Conservation (phyloP, 2,113 vertebrate genomes). For the Prunella fulvescens region DNA sequence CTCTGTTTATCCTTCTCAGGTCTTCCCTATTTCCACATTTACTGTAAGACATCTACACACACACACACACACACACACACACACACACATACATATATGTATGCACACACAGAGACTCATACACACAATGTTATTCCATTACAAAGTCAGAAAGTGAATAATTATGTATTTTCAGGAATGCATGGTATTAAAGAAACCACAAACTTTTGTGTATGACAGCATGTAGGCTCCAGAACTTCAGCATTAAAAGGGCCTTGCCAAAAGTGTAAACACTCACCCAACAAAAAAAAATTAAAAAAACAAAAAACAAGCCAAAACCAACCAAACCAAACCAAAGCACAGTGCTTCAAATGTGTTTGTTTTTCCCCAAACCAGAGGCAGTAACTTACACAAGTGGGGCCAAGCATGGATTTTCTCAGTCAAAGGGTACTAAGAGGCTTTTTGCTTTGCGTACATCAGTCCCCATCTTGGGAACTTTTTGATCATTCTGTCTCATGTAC, state of each 20-base stretch:
- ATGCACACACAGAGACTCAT: background rate
- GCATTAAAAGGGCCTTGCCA: background rate
- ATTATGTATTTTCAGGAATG: background rate
- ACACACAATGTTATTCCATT: background rate
- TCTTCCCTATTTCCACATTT: background rate
- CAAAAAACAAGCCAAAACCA: background rate
- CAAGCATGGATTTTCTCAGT: background rate
- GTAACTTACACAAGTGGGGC: background rate
- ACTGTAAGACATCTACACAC: background rate
- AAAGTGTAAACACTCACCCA: background rate
- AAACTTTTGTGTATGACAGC: background rate
- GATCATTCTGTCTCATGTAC: background rate
- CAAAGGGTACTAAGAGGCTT: background rate
- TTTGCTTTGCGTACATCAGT: background rate
- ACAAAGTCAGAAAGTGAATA: background rate
- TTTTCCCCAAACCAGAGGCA: background rate
- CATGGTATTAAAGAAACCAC: background rate
- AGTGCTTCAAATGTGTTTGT: background rate
- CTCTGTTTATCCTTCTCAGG: background rate
- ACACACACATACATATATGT: rapidly evolving
- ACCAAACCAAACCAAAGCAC: background rate
- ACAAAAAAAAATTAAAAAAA: background rate
- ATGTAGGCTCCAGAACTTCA: background rate
- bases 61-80: background rate
- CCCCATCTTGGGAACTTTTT: background rate